phyloP scores from a whole-genome alignment of 2,113 vertebrate species.

The Parus major region DNA sequence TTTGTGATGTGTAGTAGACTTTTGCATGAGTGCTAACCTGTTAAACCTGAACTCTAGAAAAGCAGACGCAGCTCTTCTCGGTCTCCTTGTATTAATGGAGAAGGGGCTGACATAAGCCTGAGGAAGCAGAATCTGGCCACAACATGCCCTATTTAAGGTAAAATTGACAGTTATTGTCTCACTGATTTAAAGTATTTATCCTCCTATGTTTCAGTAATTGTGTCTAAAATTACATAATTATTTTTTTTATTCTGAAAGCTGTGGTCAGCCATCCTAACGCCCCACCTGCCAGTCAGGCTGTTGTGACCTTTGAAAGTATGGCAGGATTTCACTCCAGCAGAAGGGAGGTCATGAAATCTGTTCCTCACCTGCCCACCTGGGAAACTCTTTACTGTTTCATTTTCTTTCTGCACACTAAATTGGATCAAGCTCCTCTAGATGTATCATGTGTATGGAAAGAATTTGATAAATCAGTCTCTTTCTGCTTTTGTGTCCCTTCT shows the following conservation, averaged over 20 bases:
- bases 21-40: background rate
- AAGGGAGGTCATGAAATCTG: background rate
- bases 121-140: background rate
- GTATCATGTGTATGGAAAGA: background rate
- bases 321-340: background rate
- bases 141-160: background rate
- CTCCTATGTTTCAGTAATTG: background rate
- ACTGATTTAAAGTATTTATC: background rate
- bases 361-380: background rate
- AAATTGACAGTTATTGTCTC: background rate
- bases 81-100: background rate
- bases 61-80: background rate
- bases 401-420: background rate
- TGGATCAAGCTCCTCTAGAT: background rate
- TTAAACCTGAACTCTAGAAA: background rate
- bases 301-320: background rate
- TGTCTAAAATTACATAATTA: background rate
- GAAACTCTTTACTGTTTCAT: background rate
- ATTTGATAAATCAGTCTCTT: background rate
- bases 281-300: background rate
- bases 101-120: background rate
- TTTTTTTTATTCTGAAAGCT: background rate
- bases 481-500: background rate
- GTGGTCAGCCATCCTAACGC: background rate
- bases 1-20: background rate